Conservation (phyloP, 1,140 invertebrate species). For the Mycetomoellerius zeteki region DNA sequence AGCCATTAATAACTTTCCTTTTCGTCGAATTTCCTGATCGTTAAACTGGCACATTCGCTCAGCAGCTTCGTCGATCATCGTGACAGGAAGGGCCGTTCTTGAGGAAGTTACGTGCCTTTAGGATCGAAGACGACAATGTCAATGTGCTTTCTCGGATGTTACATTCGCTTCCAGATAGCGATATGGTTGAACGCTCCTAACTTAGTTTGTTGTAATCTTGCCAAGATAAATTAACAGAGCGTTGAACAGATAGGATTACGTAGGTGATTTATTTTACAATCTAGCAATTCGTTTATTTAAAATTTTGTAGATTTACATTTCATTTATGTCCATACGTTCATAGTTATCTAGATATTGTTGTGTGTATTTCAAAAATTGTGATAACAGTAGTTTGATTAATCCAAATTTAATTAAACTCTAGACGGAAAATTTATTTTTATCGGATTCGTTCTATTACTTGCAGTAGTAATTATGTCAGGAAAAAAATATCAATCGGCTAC, state of each 20-base stretch:
- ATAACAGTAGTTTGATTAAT: neutral
- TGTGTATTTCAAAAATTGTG: neutral
- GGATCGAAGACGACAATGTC: constrained; percentile 40
- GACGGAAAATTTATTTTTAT: neutral
- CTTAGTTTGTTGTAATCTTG: constrained; percentile 4
- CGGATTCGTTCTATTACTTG: constrained; percentile 20
- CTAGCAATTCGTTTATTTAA: neutral
- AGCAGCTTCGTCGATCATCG: constrained; percentile 50
- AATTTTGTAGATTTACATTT: neutral
- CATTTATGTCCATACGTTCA: no score
- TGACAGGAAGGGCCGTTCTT: constrained; percentile 21
- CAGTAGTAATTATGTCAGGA: constrained; percentile 23
- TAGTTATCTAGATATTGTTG: neutral
- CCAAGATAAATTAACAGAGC: constrained; percentile 9
- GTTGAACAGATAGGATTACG: neutral
- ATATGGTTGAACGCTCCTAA: neutral
- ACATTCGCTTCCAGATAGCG: neutral
- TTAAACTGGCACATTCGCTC: constrained; percentile 55
- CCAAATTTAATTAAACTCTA: neutral
- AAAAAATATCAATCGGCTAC: constrained; percentile 18
- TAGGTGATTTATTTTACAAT: neutral
- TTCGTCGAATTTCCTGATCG: constrained; percentile 56
- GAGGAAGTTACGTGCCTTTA: constrained; percentile 35
- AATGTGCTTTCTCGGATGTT: constrained; percentile 1
- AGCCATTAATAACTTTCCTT: constrained; percentile 71